phyloP scores from a whole-genome alignment of 1,140 invertebrate genomes.

The Euura lappo region DNA sequence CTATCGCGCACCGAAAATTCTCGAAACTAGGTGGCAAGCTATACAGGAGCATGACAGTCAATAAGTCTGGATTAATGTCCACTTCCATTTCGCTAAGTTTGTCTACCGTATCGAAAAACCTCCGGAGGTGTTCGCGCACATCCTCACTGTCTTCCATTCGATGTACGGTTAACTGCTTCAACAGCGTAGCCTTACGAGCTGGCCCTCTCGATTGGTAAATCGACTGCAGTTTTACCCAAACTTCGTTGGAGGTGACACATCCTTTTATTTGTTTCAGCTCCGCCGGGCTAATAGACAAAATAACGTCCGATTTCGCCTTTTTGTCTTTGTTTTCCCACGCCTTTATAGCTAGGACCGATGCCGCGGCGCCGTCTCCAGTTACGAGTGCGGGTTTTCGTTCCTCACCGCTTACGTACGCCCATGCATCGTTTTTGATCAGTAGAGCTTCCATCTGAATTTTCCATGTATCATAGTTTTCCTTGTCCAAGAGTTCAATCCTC shows the following conservation, averaged over 20 bases:
- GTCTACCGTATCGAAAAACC: constrained; percentile 10
- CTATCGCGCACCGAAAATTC: constrained; percentile 32
- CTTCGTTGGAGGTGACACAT: constrained; percentile 23
- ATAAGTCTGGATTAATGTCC: constrained; percentile 29
- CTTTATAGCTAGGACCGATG: no score
- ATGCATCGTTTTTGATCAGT: no score
- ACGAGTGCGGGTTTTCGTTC: no score
- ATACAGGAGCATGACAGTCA: not conserved
- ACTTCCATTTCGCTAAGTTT: constrained; percentile 35
- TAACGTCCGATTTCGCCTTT: constrained; percentile 32
- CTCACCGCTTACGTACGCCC: no score
- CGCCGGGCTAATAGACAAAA: constrained; percentile 28
- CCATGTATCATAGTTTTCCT: no score
- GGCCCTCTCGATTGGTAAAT: constrained; percentile 28
- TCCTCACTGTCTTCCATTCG: constrained; percentile 32
- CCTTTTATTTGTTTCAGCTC: constrained; percentile 32
- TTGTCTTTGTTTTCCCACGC: no score
- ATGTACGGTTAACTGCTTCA: constrained; percentile 24
- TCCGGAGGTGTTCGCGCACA: constrained; percentile 31
- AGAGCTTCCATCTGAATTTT: no score
- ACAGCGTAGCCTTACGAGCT: no score
- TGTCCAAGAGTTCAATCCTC: no score
- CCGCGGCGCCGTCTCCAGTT: no score
- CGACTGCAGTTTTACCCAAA: constrained; percentile 24
- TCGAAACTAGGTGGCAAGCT: constrained; percentile 25